A percentile compares a stretch with the other conserved stretches of the same genome.
Conservation (phyloP, 2,113 vertebrate species). For the Regulus satrapa region DNA sequence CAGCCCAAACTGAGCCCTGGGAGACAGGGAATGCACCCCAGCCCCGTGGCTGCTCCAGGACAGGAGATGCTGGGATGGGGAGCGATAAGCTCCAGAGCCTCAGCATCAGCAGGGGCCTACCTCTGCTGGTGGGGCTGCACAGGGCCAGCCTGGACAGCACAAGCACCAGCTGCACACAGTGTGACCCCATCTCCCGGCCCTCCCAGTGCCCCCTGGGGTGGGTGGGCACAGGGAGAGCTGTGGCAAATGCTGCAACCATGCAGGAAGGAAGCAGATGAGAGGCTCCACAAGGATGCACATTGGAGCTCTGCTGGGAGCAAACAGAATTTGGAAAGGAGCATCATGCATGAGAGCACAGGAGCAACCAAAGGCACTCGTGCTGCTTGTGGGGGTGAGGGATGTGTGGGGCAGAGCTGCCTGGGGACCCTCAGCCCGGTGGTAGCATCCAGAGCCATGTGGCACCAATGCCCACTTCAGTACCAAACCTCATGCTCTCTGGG, state of each 20-base stretch:
- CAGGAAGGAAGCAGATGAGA: fast-evolving
- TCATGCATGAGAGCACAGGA: background rate
- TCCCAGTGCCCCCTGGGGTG: background rate
- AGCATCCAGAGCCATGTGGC: fast-evolving
- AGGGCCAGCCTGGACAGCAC: background rate
- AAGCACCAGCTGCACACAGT: background rate
- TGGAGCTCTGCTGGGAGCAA: fast-evolving
- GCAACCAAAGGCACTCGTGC: background rate
- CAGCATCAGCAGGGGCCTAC: background rate
- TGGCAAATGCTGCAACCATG: background rate
- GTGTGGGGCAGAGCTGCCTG: fast-evolving
- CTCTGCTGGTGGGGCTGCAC: background rate
- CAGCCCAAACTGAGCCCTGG: fast-evolving
- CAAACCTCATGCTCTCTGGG: background rate
- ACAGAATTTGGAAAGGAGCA: background rate
- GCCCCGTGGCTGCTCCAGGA: background rate
- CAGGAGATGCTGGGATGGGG: background rate
- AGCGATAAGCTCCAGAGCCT: background rate
- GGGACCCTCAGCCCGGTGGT: fast-evolving
- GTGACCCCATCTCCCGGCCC: background rate
- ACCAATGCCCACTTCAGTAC: fast-evolving
- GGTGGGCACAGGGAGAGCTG: background rate
- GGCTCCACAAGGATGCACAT: fast-evolving
- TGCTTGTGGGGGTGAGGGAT: background rate
- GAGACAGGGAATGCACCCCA: background rate